Evolutionary conservation across 2,797 vertebrate genomes (phyloP), one percentile per base, ranked within the genome.

Genomic region (Centropyge bicolor): DNA sequence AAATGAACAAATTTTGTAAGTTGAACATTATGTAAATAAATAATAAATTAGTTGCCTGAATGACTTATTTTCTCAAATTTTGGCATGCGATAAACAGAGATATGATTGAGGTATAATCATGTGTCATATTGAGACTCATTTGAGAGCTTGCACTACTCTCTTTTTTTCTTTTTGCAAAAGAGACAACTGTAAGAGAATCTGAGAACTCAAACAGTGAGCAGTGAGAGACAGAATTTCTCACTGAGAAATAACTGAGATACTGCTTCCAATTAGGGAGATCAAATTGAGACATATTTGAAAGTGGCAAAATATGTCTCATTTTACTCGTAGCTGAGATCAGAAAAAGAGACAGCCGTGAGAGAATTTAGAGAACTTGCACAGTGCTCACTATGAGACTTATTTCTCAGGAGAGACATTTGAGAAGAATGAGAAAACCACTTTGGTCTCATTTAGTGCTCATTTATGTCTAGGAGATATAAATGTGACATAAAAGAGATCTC

Each of bases 111-210:
- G 20, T 48, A 48, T 49, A 51, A 51, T 51, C 20, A 22, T 54
- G 52, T 56, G 6, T 67, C 41, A 31, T 68, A 67, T 52, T 60
- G 46, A 68, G 40, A 78, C 57, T 63, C 6, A 71, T 71, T 64
- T 71, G 76, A 78, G 60, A 78, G 43, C 68, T 72, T 72, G 68
- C 60, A 66, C 52, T 70, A n/a, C 35, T 66, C 61, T 57, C 16
- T n/a, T 59, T 65, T 59, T 65, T 59, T 65, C 22, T 70, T 49
- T 60, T 57, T 35, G 68, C 68, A 69, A 76, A 75, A 40, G 56
- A 61, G 57, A 69, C 56, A 69, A 46, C 41, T 56, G 27, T 57
- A 57, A 74, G 72, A 74, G 14, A 56, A 66, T 64, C 41, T 64
- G 72, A 75, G 62, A 75, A 56, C 72, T 75, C 61, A 75, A 17